These are phyloP conservation scores for Diachrysia chrysitis DNA, from an alignment of 2,888 invertebrate genomes.

Conservation along the genomic window DNA sequence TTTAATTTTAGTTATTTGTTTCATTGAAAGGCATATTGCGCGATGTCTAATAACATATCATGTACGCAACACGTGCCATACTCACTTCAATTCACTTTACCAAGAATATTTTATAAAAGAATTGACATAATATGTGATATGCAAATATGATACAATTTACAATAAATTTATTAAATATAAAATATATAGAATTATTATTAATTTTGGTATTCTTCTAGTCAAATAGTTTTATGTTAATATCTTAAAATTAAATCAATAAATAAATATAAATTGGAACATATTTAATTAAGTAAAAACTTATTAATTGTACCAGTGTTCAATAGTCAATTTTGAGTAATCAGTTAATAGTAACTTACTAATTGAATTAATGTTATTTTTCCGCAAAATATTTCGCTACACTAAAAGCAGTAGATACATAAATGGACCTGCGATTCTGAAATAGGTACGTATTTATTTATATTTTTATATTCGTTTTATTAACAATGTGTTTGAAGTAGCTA, in stretches of 20 bases:
- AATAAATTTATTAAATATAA: constrained; percentile 1
- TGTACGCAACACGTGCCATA: constrained; percentile 33
- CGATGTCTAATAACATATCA: constrained; percentile 39
- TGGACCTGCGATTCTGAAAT: constrained; percentile 16
- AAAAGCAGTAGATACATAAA: constrained; percentile 50
- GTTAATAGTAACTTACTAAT: constrained; percentile 11
- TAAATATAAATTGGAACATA: neutral
- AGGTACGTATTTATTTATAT: constrained; percentile 4
- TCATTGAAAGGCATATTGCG: constrained; percentile 29
- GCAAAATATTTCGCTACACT: constrained; percentile 40
- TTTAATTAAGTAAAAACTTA: neutral
- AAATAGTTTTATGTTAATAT: neutral
- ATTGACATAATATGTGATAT: constrained; percentile 22
- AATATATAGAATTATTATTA: constrained; percentile 12
- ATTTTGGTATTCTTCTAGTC: constrained; percentile 5
- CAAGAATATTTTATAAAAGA: constrained; percentile 23
- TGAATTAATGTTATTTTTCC: constrained; percentile 18
- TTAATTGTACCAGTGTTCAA: neutral
- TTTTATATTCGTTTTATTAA: constrained; percentile 26
- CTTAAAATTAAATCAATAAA: neutral
- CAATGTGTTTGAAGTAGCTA: constrained; percentile 10
- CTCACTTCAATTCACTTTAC: constrained; percentile 19
- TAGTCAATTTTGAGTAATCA: neutral
- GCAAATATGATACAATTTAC: constrained; percentile 13
- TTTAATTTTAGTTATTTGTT: neutral